Evolutionary conservation across 2,888 invertebrate genomes (phyloP), one percentile per base, ranked within the genome.

Genomic region (Andrena minutula): DNA sequence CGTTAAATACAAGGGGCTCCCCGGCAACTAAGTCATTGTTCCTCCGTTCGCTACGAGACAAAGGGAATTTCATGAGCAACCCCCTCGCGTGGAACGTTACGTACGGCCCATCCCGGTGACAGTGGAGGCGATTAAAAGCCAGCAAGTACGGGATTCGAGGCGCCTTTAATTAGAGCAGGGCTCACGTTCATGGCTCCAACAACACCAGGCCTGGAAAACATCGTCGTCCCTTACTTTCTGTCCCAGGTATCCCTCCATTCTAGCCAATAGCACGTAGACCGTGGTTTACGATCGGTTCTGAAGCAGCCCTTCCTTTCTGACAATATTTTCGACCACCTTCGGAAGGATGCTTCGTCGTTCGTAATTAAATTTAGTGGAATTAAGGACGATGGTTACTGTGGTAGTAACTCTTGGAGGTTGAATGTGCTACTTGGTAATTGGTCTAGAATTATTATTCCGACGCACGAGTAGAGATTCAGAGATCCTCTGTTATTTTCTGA

Each of bases 101-200:
- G 47, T n/a, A 32, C 28, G 63, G 63, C 23, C 5, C 47, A 30
- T 63, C 41, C 56, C 20, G 0, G 16, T 53, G 58, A 68, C 60
- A 66, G 60, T 28, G 70, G 58, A 51, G 56, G 61, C 66, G 73
- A 66, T 77, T 75, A 68, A 83, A 78, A 61, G 75, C 65, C 26
- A 23, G 63, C 60, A 69, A 72, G 75, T 56, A 30, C 53, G 69
- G 51, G 69, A 73, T 79, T 79, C 69, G 65, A 65, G 71, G 69
- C 47, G 30, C 49, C 56, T 77, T 75, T 79, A 84, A 83, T 78
- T 75, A 79, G 73, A 61, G 49, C 65, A 65, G 51, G 12, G 56
- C 56, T 83, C 71, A 63, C 64, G 70, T 49, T 58, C 64, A 69
- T 30, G 56, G 12, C 26, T 51, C 41, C 5, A 23, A 28, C 32